Evolutionary conservation across 2,113 vertebrate genomes (phyloP).

Genomic region (Tyrannus savana): DNA sequence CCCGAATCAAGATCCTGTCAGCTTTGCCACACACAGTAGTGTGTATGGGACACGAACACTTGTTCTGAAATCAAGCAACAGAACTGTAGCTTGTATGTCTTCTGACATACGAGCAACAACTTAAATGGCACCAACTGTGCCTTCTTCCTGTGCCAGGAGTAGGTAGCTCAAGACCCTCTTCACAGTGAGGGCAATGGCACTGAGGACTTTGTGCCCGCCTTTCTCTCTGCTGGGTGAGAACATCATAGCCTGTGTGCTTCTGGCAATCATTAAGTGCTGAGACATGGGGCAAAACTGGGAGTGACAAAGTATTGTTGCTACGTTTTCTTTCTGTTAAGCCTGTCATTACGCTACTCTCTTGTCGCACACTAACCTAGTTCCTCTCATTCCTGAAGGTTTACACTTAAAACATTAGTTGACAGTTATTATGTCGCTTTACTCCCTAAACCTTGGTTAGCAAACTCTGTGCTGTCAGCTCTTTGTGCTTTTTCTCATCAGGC

Average conservation of each 20-base stretch:
- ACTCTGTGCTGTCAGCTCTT: not conserved
- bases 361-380: not conserved
- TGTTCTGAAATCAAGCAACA: not conserved
- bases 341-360: not conserved
- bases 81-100: not conserved
- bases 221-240: fast-evolving
- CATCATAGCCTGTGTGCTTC: not conserved
- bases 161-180: not conserved
- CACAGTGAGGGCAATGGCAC: fast-evolving
- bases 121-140: fast-evolving
- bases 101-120: not conserved
- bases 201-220: not conserved
- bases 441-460: not conserved
- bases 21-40: not conserved
- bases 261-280: fast-evolving
- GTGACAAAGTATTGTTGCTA: not conserved
- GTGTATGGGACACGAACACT: fast-evolving
- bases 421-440: not conserved
- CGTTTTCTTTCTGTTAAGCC: not conserved
- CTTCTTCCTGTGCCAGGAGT: not conserved
- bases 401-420: not conserved
- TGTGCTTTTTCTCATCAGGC: not conserved
- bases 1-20: not conserved
- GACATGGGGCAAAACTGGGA: not conserved
- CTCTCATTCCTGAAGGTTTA: not conserved